phyloP scores from a whole-genome alignment of 2,888 invertebrate genomes.

The Gastracanthus pulcherrimus region DNA sequence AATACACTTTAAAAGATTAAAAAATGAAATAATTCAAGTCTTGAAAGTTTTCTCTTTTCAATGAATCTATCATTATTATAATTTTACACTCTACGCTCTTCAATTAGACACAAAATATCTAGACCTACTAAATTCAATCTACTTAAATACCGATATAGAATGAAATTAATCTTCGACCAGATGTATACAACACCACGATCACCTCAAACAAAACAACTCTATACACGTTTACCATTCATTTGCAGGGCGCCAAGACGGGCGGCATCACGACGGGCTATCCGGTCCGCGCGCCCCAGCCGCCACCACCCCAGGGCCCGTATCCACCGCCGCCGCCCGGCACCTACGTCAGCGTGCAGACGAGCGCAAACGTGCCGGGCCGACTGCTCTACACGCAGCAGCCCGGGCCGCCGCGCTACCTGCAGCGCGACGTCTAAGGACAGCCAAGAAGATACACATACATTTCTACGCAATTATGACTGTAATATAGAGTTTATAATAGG shows the following conservation, averaged over 20 bases:
- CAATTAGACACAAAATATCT: too few species aligned
- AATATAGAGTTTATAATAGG: constrained; percentile 23
- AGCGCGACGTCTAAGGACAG: constrained; percentile 67
- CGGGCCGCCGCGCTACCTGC: constrained; percentile 72
- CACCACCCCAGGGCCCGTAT: constrained; percentile 71
- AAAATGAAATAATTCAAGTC: too few species aligned
- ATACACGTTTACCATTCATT: constrained; percentile 11
- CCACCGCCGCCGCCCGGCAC: constrained; percentile 70
- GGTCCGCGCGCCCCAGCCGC: constrained; percentile 80
- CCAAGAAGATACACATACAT: background rate
- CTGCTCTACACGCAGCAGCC: constrained; percentile 73
- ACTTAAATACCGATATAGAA: too few species aligned
- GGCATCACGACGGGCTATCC: constrained; percentile 92
- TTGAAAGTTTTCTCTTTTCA: too few species aligned
- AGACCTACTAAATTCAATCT: too few species aligned
- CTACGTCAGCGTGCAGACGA: constrained; percentile 70
- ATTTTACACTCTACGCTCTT: too few species aligned
- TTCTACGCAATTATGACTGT: background rate
- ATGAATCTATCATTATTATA: too few species aligned
- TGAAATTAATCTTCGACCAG: too few species aligned
- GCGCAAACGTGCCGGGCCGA: constrained; percentile 71
- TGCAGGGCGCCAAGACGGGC: constrained; percentile 85
- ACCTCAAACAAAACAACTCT: background rate
- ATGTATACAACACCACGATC: too few species aligned
- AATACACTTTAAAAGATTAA: too few species aligned